A percentile compares a stretch with the other conserved stretches of the same genome.
Conservation (phyloP, 2,888 invertebrate genomes). For the Synanthedon andrenaeformis region DNA sequence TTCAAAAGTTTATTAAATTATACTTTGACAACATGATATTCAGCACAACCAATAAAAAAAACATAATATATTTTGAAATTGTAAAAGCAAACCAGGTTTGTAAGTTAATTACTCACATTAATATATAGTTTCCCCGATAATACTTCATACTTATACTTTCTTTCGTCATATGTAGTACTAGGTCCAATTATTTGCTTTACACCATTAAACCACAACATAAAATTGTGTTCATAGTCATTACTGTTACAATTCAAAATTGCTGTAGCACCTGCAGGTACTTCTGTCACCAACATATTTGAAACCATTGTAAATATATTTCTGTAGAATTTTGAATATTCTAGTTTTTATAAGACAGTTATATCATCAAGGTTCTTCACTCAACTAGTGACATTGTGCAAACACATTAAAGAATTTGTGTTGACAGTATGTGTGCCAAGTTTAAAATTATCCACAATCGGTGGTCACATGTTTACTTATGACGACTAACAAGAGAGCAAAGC, state of each 20-base stretch:
- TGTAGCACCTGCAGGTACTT: slow-evolving; percentile 71
- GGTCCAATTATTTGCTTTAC: slow-evolving; percentile 73
- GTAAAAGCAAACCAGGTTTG: too few species aligned
- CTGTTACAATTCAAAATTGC: slow-evolving; percentile 74
- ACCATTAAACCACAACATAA: slow-evolving; percentile 76
- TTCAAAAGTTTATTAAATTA: too few species aligned
- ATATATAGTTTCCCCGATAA: slow-evolving; percentile 75
- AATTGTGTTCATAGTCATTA: slow-evolving; percentile 74
- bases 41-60: too few species aligned
- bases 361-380: slow-evolving; percentile 23
- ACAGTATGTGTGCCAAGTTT: slow-evolving; percentile 64
- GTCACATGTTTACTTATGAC: slow-evolving; percentile 46
- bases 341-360: slow-evolving; percentile 27
- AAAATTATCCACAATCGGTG: slow-evolving; percentile 41
- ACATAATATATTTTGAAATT: too few species aligned
- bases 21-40: too few species aligned
- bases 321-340: slow-evolving; percentile 7
- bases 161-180: slow-evolving; percentile 68
- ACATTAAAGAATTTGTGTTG: slow-evolving; percentile 22
- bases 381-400: slow-evolving; percentile 41
- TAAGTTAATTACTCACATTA: slow-evolving; percentile 58
- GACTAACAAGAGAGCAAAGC: background rate
- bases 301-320: slow-evolving; percentile 19
- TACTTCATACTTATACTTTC: slow-evolving; percentile 77
- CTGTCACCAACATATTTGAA: slow-evolving; percentile 41